A percentile compares a stretch with the other conserved stretches of the same genome.
phyloP scores from a whole-genome alignment of 2,797 vertebrate genomes.

The Sebastes kiyomatsui region DNA sequence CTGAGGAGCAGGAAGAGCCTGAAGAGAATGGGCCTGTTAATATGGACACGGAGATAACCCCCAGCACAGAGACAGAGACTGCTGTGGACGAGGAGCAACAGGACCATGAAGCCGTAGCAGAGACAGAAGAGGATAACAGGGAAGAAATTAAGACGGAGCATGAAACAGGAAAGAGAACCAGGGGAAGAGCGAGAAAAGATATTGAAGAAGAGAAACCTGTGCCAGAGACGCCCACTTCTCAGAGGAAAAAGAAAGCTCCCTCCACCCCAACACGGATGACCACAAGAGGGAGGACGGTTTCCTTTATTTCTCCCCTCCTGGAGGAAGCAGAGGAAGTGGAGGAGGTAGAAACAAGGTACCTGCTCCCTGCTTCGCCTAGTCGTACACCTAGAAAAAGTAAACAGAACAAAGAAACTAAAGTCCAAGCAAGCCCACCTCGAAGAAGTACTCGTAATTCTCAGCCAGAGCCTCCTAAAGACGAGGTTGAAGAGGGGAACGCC shows the following conservation, averaged over 20 bases:
- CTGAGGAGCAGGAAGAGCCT: constrained; percentile 12
- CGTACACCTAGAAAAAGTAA: constrained; percentile 77
- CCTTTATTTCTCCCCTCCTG: constrained; percentile 53
- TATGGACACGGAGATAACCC: neutral
- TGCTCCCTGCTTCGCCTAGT: constrained; percentile 62
- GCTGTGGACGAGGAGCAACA: constrained; percentile 21
- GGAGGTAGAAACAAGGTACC: constrained; percentile 17
- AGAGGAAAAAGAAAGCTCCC: constrained; percentile 48
- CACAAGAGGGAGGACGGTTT: constrained; percentile 57
- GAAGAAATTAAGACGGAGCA: constrained; percentile 9
- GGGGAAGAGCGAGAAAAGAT: neutral
- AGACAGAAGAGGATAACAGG: neutral
- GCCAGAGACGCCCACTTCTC: constrained; percentile 26
- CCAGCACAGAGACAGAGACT: neutral
- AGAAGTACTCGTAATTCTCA: constrained; percentile 78
- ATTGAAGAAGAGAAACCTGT: constrained; percentile 4
- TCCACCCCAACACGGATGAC: constrained; percentile 65
- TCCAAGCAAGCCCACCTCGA: constrained; percentile 69
- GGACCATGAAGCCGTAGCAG: neutral
- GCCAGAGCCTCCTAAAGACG: constrained; percentile 35
- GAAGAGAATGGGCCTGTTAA: constrained; percentile 29
- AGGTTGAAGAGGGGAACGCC: constrained; percentile 34
- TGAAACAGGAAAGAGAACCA: neutral
- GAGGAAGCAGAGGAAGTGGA: constrained; percentile 41
- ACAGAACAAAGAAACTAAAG: constrained; percentile 58